Conservation (phyloP, 2,113 vertebrate genomes). For the Heptranchias perlo region DNA sequence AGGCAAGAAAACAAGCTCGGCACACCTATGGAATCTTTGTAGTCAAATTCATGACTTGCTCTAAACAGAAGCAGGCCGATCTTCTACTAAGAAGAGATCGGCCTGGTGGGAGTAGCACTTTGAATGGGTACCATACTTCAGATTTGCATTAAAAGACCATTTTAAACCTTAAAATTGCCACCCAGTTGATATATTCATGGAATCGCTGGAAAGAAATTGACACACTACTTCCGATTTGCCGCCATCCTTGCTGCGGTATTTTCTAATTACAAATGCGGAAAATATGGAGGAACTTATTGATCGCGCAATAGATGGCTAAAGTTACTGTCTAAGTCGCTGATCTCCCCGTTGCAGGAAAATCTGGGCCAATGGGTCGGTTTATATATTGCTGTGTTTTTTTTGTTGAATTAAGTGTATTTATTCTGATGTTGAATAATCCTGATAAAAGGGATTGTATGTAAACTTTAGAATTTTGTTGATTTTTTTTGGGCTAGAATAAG, state of each 20-base stretch:
- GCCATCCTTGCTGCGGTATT: no score
- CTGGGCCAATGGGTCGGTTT: background rate
- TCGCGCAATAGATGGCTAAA: no score
- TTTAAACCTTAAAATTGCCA: background rate
- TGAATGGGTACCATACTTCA: background rate
- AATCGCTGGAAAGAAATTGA: background rate
- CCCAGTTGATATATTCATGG: background rate
- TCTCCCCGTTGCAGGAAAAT: background rate
- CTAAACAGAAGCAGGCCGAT: background rate
- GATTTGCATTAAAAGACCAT: background rate
- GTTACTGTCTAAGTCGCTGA: background rate
- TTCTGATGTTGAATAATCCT: background rate
- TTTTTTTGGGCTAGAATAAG: background rate
- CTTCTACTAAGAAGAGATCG: background rate
- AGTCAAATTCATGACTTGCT: background rate
- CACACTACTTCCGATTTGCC: background rate
- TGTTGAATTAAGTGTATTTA: background rate
- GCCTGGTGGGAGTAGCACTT: background rate
- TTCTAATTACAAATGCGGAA: background rate
- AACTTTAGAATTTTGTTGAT: background rate
- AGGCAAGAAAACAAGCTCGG: background rate
- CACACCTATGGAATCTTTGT: background rate
- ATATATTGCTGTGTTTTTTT: background rate
- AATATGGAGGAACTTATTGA: background rate
- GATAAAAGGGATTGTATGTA: background rate